Percentiles rank a stretch among this genome's conserved stretches.
Evolutionary conservation across 1,140 invertebrate species (phyloP).

Genomic region (Ephestia elutella): DNA sequence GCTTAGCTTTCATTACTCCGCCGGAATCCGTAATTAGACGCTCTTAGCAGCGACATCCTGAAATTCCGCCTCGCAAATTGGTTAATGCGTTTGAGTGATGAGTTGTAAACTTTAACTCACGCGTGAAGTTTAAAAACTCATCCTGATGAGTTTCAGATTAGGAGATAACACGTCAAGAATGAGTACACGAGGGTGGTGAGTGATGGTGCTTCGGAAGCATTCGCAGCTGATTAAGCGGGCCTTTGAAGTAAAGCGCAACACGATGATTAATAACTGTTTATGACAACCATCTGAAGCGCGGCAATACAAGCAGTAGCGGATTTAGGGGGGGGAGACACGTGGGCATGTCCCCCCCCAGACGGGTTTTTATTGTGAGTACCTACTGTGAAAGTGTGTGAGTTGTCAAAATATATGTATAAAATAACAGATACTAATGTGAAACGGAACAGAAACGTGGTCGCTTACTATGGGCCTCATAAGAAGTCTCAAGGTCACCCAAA

Average conservation of each 20-base stretch:
- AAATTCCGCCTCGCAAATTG: background rate
- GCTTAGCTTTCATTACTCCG: conserved; percentile 3
- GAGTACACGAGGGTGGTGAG: conserved; percentile 42
- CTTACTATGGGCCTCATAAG: no score
- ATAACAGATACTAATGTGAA: no score
- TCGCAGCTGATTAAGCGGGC: conserved; percentile 55
- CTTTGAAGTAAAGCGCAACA: conserved; percentile 48
- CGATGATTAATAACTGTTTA: conserved; percentile 58
- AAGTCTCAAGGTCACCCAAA: no score
- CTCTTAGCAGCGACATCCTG: background rate
- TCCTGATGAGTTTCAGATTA: conserved; percentile 32
- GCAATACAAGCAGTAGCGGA: conserved; percentile 27
- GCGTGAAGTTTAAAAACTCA: conserved; percentile 3
- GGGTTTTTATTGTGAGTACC: no score
- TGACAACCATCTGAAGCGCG: conserved; percentile 37
- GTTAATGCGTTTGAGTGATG: conserved; percentile 19
- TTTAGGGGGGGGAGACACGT: no score
- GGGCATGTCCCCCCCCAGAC: no score
- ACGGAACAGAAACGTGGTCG: no score
- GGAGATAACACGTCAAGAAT: conserved; percentile 40
- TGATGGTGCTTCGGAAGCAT: conserved; percentile 49
- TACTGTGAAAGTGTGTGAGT: no score
- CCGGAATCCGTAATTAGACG: background rate
- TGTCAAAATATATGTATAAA: no score
- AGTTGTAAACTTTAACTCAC: conserved; percentile 17